Conservation (phyloP, 2,888 invertebrate genomes). For the Margaritifera margaritifera region DNA sequence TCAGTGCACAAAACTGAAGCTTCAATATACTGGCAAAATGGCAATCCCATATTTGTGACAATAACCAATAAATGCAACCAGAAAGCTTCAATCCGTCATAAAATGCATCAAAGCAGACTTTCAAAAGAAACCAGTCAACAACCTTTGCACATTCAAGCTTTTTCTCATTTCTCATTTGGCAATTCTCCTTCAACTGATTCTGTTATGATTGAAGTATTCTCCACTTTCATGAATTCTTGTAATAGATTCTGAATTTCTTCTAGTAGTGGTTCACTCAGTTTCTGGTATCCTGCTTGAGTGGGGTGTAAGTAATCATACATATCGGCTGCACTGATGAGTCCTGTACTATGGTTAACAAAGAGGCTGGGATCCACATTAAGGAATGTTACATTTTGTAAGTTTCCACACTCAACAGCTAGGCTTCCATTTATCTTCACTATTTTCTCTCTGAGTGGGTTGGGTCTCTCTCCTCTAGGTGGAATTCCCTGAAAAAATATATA, state of each 20-base stretch:
- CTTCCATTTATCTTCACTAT: constrained; percentile 84
- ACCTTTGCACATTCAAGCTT: too few relatives aligned
- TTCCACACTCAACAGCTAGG: constrained; percentile 79
- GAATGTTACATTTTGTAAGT: constrained; percentile 80
- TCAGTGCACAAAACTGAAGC: too few relatives aligned
- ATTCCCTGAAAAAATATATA: constrained; percentile 80
- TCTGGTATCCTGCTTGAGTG: constrained; percentile 87
- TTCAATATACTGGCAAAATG: too few relatives aligned
- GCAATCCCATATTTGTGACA: too few relatives aligned
- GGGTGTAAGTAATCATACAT: constrained; percentile 94
- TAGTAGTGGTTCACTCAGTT: constrained; percentile 74
- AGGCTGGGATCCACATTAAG: constrained; percentile 84
- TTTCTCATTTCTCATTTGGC: too few relatives aligned
- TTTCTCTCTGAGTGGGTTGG: constrained; percentile 86
- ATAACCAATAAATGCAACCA: too few relatives aligned
- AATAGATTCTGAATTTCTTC: constrained; percentile 67
- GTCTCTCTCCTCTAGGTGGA: constrained; percentile 89
- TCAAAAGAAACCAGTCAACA: too few relatives aligned
- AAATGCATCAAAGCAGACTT: too few relatives aligned
- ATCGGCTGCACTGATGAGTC: constrained; percentile 89
- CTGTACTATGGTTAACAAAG: constrained; percentile 64
- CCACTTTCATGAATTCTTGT: constrained; percentile 61
- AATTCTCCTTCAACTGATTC: too few relatives aligned
- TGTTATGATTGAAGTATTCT: constrained; percentile 49
- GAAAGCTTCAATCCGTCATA: too few relatives aligned